Percentiles rank a stretch among this genome's conserved stretches.
phyloP scores from a whole-genome alignment of 2,888 invertebrate species.

The Marasmarcha lunaedactyla region DNA sequence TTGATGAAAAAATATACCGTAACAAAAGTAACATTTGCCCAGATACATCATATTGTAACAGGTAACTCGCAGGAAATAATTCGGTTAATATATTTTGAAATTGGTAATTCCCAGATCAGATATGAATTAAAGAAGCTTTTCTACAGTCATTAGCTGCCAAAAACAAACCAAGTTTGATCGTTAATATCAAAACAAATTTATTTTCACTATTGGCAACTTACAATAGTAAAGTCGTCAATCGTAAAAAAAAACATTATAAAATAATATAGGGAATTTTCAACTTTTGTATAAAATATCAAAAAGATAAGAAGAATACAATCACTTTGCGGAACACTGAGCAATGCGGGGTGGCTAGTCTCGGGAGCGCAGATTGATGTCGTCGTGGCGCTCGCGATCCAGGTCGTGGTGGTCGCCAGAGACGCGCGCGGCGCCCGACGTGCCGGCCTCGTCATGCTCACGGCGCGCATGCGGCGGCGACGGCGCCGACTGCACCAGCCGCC shows the following conservation, averaged over 20 bases:
- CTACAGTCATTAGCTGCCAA: too few relatives aligned
- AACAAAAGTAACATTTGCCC: too few relatives aligned
- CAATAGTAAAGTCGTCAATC: slow-evolving; percentile 57
- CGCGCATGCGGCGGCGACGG: slow-evolving; percentile 49
- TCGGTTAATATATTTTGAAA: too few relatives aligned
- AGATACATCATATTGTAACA: too few relatives aligned
- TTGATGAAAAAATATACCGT: too few relatives aligned
- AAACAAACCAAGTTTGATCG: too few relatives aligned
- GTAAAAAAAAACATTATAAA: slow-evolving; percentile 48
- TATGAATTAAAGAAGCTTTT: too few relatives aligned
- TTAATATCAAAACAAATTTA: too few relatives aligned
- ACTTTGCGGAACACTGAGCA: background rate
- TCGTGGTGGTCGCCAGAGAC: slow-evolving; percentile 61
- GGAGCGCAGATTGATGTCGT: slow-evolving; percentile 55
- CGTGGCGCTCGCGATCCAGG: slow-evolving; percentile 52
- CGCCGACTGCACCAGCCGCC: slow-evolving; percentile 73
- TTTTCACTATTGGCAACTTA: slow-evolving; percentile 36
- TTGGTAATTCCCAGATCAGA: too few relatives aligned
- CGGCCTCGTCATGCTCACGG: slow-evolving; percentile 52
- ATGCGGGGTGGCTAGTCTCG: slow-evolving; percentile 30
- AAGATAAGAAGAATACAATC: slow-evolving; percentile 20
- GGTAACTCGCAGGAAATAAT: too few relatives aligned
- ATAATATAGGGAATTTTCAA: slow-evolving; percentile 50
- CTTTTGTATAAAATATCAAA: slow-evolving; percentile 36
- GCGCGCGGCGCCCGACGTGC: slow-evolving; percentile 51